Base-by-base conservation (phyloP, 2,113 vertebrate genomes). In the Corydoras sp. region DNA sequence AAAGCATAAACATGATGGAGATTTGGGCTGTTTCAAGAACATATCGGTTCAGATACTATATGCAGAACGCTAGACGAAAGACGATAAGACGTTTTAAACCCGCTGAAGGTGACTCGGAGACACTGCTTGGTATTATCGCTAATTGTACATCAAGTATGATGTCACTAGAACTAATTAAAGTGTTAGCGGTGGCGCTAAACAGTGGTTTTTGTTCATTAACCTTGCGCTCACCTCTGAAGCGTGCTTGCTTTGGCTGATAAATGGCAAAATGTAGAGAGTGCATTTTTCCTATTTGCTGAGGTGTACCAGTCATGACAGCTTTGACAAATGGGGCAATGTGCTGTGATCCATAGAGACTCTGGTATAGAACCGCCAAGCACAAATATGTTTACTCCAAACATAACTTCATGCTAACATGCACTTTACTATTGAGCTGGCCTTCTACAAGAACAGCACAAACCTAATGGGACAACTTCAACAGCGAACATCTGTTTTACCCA, bases 261-360 rank as follows among this genome's bases (percentile, higher is more conserved):
- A 65, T 58, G 66, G 62, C 64, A 68, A 80, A 66, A 53, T 65
- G 67, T 70, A 65, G 50, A 61, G 73, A 73, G 24, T 78, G 76
- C 76, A 71, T 65, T 78, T 80, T 72, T 67, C 49, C 24, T 9
- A 62, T 79, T 75, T 81, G 77, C 80, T 81, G 77, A 79, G 80
- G 62, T 77, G 69, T 76, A 62, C 77, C 61, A 53, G 54, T 49
- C 55, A 30, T 71, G 80, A 79, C 80, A 81, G 75, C 72, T 65
- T 67, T 81, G 80, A 81, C 80, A 79, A 81, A 81, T 81, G 77
- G 77, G 64, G 65, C 69, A 75, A 69, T 75, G 77, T 77, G 72
- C 58, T 70, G 49, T 68, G 75, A 81, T 73, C 75, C 59, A 66
- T 72, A 49, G 75, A 77, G 77, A 81, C 35, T 43, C 4, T 56